Evolutionary conservation across 2,888 invertebrate genomes (phyloP).

Genomic region (Drosophila neonasuta): DNA sequence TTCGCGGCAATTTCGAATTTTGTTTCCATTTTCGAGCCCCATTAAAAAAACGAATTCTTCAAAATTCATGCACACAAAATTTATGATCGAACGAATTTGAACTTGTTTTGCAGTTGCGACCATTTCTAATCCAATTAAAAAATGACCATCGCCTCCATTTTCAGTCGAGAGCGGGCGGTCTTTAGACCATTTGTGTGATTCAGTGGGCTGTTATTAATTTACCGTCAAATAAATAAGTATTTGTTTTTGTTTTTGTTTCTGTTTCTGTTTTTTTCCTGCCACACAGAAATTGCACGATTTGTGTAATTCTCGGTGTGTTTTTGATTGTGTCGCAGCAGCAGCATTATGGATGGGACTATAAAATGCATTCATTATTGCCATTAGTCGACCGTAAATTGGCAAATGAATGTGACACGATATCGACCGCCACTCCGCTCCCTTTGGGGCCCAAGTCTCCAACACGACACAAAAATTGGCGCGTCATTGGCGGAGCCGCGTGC

Average conservation of each 20-base stretch:
- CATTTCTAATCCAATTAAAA: slow-evolving; percentile 19
- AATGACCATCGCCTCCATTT: slow-evolving; percentile 13
- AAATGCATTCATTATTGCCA: slow-evolving; percentile 80
- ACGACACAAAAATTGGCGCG: slow-evolving; percentile 26
- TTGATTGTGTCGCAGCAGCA: slow-evolving; percentile 47
- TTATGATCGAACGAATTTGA: slow-evolving; percentile 27
- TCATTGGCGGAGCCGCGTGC: slow-evolving; percentile 44
- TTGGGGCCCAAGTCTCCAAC: slow-evolving; percentile 22
- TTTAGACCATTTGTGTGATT: slow-evolving; percentile 6
- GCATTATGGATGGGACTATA: slow-evolving; percentile 77
- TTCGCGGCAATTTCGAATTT: slow-evolving; percentile 5
- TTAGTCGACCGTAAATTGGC: slow-evolving; percentile 78
- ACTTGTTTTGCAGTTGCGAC: slow-evolving; percentile 10
- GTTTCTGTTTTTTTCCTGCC: slow-evolving; percentile 13
- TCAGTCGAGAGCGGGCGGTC: not conserved
- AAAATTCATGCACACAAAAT: slow-evolving; percentile 20
- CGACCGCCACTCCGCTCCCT: slow-evolving; percentile 26
- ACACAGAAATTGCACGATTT: slow-evolving; percentile 57
- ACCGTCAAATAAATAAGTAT: slow-evolving; percentile 44
- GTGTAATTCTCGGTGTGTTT: slow-evolving; percentile 51
- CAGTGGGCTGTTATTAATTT: slow-evolving; percentile 15
- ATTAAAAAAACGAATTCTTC: slow-evolving; percentile 31
- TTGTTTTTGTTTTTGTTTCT: slow-evolving; percentile 16
- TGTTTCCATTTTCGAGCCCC: slow-evolving; percentile 8
- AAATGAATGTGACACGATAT: slow-evolving; percentile 72